Base-by-base conservation (phyloP, 2,888 invertebrate genomes). In the Galerucella calmariensis region DNA sequence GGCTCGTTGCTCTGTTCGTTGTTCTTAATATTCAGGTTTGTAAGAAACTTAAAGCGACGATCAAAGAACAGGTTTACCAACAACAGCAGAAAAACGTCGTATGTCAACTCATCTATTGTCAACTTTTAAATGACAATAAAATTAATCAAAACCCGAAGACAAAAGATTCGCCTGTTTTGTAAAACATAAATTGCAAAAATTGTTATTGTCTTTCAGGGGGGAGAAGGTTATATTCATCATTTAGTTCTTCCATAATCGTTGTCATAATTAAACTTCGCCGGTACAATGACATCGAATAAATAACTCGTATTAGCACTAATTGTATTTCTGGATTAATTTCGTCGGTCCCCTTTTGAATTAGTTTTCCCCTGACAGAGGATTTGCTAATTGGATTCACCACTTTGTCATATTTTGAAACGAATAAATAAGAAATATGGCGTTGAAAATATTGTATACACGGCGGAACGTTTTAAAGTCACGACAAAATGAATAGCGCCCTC, bases 251-350 rank as follows among this genome's bases (percentile, higher is more conserved):
- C 67, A 51, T 67, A 61, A 61, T 67, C 61, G 72, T 67, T 67
- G 67, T 67, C 62, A 72, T 67, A 61, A 72, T 72, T 67, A 72
- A 72, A 72, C 67, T 72, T 67, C 72, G 67, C 35, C 53, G 14
- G 72, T 53, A 72, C 67, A 72, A 72, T 67, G 72, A 51, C 67
- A 58, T 6, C 51, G 69, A 48, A 70, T 70, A 70, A 70, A 70
- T 70, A 70, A 70, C 69, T 63, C 69, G 69, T 70, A 70, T 70
- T 70, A 70, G 51, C 51, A 63, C 69, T 70, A 70, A 70, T 70
- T 70, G 69, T 70, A 62, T 70, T 70, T 62, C 53, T 35, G 69
- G 63, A 70, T 70, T 70, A 70, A 70, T 70, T 48, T 46, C n/a
- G 62, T 24, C 63, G 69, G 69, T 62, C 12, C 69, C 62, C 63